These are phyloP conservation scores for Danaus plexippus DNA, from an alignment of 1,140 invertebrate species.

Conservation along the genomic window DNA sequence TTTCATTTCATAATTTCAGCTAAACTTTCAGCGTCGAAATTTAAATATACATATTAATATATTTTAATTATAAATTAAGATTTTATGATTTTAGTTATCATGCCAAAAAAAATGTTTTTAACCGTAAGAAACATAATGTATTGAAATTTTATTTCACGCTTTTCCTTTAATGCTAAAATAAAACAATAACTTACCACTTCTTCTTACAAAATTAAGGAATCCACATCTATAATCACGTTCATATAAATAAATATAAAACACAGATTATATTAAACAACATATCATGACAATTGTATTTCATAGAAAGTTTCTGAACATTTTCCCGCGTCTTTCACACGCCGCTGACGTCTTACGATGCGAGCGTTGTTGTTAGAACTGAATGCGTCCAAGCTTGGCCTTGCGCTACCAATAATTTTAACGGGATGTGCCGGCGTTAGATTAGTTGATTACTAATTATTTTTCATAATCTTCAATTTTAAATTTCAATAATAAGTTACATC, in stretches of 20 bases:
- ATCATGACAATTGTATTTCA: conserved; percentile 7
- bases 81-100: too few species aligned
- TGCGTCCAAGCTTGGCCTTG: conserved; percentile 28
- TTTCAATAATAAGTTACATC: too few species aligned
- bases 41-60: too few species aligned
- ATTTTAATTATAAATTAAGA: too few species aligned
- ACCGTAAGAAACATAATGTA: too few species aligned
- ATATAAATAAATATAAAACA: conserved; percentile 6
- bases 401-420: conserved; percentile 35
- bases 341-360: conserved; percentile 29
- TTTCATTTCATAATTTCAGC: too few species aligned
- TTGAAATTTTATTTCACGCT: too few species aligned
- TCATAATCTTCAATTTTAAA: too few species aligned
- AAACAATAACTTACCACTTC: conserved; percentile 4
- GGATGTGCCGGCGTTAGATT: conserved; percentile 27
- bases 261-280: conserved; percentile 9
- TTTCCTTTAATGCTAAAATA: too few species aligned
- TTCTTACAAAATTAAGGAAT: conserved; percentile 3
- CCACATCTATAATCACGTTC: conserved; percentile 10
- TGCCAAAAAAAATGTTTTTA: too few species aligned
- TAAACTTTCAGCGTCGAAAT: too few species aligned
- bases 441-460: conserved; percentile 4
- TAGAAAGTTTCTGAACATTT: conserved; percentile 15
- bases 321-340: conserved; percentile 31
- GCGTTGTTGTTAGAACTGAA: conserved; percentile 45